Evolutionary conservation across 1,140 invertebrate species (phyloP).

Genomic region (Microplitis mediator): DNA sequence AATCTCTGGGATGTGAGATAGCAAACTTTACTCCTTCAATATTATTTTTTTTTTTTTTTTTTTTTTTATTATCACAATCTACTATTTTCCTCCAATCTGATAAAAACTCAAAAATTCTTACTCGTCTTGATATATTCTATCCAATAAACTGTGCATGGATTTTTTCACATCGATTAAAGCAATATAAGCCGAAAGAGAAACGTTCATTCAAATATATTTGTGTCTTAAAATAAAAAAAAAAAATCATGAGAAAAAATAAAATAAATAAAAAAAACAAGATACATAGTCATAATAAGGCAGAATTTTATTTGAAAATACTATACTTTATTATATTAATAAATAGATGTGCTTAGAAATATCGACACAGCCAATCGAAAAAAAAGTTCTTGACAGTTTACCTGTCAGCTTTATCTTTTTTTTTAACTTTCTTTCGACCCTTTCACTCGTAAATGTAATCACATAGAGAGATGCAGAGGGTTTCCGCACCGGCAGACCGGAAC

Average conservation of each 20-base stretch:
- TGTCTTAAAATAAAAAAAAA: not conserved
- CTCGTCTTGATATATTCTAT: not conserved
- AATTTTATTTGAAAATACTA: not conserved
- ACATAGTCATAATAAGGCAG: not conserved
- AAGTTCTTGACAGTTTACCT: not conserved
- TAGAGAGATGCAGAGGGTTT: not conserved
- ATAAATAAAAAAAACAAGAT: not conserved
- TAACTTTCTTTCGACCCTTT: constrained; percentile 5
- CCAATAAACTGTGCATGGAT: not conserved
- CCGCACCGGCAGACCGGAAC: constrained; percentile 12
- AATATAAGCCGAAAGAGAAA: not conserved
- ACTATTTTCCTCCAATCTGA: constrained; percentile 5
- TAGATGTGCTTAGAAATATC: not conserved
- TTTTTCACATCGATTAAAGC: not conserved
- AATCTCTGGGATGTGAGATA: constrained; percentile 22
- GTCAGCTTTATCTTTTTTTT: not conserved
- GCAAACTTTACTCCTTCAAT: constrained; percentile 21
- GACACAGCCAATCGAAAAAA: not conserved
- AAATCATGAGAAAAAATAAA: not conserved
- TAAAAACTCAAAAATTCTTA: not conserved
- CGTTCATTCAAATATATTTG: not conserved
- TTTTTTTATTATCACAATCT: not conserved
- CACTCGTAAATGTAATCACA: constrained; percentile 21
- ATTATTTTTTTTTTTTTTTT: not conserved
- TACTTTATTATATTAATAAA: not conserved